Evolutionary conservation across 1,140 invertebrate genomes (phyloP), one percentile per base, ranked within the genome.

Genomic region (Pseudachorutes palmiensis): DNA sequence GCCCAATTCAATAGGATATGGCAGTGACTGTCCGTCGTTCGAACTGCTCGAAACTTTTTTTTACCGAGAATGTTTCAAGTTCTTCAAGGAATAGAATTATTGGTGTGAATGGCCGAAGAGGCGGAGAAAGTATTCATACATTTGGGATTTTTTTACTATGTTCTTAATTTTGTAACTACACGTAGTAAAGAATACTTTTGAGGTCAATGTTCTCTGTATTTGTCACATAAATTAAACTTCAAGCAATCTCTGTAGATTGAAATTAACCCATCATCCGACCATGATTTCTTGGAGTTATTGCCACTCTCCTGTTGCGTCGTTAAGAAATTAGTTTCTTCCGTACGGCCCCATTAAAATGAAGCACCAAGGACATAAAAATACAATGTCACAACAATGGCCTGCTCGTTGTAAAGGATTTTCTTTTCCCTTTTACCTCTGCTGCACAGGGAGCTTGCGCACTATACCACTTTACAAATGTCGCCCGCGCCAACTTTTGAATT

Each of bases 161-260:
- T 26, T 55, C 51, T 24, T 24, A 55, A 16, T 55, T 55, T 55
- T 26, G 14, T 3, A 55, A 55, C 51, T 55, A 55, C 51, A 22
- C 24, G 5, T 9, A 12, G 19, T 19, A 14, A 55, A 55, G 24
- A 55, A 26, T 14, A 5, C 51, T 55, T 55, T 24, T 55, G 12
- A 55, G 51, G 51, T 5, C 51, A 22, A 55, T 55, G 51, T 14
- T 55, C n/a, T n/a, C 51, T 55, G 51, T 22, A 24, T 55, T 55
- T 55, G 51, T 55, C 51, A 14, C 51, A 26, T 55, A 55, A 55
- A 55, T 55, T 55, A 55, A 5, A 19, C 3, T 55, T 55, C 9
- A 14, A 55, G 51, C 24, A 55, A 55, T 12, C 36, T 45, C 19
- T 19, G 36, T 12, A 45, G 19, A 19, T 55, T 55, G 24, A 19